Conservation (phyloP, 2,113 vertebrate species). For the Mionectes macconnelli region DNA sequence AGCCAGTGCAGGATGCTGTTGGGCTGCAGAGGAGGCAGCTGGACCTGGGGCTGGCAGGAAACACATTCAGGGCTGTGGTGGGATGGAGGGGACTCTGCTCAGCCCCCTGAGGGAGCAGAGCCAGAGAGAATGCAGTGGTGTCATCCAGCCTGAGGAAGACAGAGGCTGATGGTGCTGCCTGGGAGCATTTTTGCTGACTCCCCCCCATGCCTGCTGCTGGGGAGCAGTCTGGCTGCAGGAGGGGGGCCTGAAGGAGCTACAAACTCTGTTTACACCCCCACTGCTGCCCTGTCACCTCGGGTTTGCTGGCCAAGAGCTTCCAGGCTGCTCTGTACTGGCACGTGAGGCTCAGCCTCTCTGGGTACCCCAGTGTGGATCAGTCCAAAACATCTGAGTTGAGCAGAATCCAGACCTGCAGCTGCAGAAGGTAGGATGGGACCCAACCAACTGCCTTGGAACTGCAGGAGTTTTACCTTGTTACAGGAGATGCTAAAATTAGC, state of each 20-base stretch:
- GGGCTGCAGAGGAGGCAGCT: not conserved
- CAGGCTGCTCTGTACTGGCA: not conserved
- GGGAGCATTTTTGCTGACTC: not conserved
- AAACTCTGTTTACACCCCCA: not conserved
- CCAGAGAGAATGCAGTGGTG: not conserved
- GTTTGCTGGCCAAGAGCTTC: not conserved
- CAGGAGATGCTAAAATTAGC: slow-evolving; percentile 25
- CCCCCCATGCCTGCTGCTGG: not conserved
- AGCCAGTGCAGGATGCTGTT: not conserved
- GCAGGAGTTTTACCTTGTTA: not conserved
- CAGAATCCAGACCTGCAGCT: not conserved
- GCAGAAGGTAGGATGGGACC: not conserved
- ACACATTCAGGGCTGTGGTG: not conserved
- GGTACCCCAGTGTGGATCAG: not conserved
- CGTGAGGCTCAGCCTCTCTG: not conserved
- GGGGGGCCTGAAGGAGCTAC: not conserved
- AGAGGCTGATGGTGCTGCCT: not conserved
- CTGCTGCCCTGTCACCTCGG: not conserved
- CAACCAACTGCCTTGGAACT: not conserved
- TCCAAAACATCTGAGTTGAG: not conserved
- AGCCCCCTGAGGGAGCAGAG: not conserved
- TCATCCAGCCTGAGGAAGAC: not conserved
- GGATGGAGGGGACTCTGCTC: not conserved
- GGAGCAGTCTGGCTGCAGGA: not conserved
- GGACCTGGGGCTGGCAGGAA: not conserved